Conservation (phyloP, 2,888 invertebrate species). For the Tachystola acroxantha region DNA sequence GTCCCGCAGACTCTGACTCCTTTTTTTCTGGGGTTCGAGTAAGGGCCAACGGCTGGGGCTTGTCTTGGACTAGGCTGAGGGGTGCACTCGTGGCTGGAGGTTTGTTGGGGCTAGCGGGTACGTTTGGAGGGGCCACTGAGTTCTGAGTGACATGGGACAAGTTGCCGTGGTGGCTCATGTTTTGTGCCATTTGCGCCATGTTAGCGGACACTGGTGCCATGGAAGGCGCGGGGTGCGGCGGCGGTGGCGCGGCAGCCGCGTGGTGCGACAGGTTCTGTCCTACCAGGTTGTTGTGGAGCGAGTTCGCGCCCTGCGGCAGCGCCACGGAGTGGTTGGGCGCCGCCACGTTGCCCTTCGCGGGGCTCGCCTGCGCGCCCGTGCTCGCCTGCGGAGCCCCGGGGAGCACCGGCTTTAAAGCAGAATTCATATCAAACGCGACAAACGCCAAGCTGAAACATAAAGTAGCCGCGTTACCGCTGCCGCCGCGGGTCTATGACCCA, state of each 20-base stretch:
- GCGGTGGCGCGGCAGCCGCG: constrained; percentile 45
- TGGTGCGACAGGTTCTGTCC: constrained; percentile 62
- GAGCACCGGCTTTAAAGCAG: constrained; percentile 79
- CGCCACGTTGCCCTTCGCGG: constrained; percentile 66
- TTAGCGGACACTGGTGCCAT: constrained; percentile 72
- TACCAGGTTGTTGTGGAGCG: constrained; percentile 53
- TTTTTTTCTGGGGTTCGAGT: constrained; percentile 69
- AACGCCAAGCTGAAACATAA: constrained; percentile 59
- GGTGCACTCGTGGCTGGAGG: constrained; percentile 54
- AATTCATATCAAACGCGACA: constrained; percentile 74
- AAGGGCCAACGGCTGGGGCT: constrained; percentile 61
- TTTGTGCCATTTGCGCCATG: constrained; percentile 74
- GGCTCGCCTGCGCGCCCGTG: constrained; percentile 52
- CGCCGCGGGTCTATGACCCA: constrained; percentile 66
- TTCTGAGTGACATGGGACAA: constrained; percentile 65
- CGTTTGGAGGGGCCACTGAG: constrained; percentile 46
- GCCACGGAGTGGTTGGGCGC: constrained; percentile 61
- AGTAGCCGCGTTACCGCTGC: constrained; percentile 40
- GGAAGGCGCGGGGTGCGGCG: constrained; percentile 60
- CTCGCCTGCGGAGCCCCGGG: constrained; percentile 58
- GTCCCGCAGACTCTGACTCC: constrained; percentile 58
- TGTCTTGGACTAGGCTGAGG: constrained; percentile 65
- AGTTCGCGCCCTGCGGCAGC: constrained; percentile 61
- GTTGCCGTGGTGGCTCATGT: constrained; percentile 74
- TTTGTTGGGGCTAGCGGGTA: constrained; percentile 54